phyloP scores from a whole-genome alignment of 2,888 invertebrate species.

The Drosophila monieri region DNA sequence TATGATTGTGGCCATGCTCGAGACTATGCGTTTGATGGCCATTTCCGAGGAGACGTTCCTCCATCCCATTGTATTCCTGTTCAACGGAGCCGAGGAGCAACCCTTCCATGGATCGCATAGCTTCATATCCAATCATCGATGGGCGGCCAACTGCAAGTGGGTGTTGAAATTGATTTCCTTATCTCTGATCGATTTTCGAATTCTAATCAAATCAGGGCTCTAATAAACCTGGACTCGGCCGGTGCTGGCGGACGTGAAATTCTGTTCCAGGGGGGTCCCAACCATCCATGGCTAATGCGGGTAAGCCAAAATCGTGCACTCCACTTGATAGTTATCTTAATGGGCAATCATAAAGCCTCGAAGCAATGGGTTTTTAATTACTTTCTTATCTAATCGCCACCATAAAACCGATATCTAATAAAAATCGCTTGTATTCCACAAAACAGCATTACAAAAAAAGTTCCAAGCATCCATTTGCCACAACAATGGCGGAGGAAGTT shows the following conservation, averaged over 20 bases:
- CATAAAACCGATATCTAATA: constrained; percentile 22
- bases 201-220: constrained; percentile 84
- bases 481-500: constrained; percentile 86
- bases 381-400: constrained; percentile 16
- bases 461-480: constrained; percentile 86
- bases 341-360: constrained; percentile 7
- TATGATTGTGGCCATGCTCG: constrained; percentile 87
- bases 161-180: constrained; percentile 5
- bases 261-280: constrained; percentile 94
- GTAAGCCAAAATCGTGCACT: constrained; percentile 74
- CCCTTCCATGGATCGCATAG: constrained; percentile 89
- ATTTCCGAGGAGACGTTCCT: constrained; percentile 82
- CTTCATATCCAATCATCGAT: constrained; percentile 89
- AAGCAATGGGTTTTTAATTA: constrained; percentile 1
- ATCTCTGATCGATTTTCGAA: neutral
- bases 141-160: constrained; percentile 89
- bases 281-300: constrained; percentile 88
- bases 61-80: constrained; percentile 87
- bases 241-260: constrained; percentile 96
- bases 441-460: constrained; percentile 83
- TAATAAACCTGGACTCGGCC: constrained; percentile 95
- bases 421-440: constrained; percentile 13
- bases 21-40: constrained; percentile 84
- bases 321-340: constrained; percentile 36
- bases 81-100: constrained; percentile 89